Evolutionary conservation across 2,888 invertebrate genomes (phyloP).

Genomic region (Eupithecia exiguata): DNA sequence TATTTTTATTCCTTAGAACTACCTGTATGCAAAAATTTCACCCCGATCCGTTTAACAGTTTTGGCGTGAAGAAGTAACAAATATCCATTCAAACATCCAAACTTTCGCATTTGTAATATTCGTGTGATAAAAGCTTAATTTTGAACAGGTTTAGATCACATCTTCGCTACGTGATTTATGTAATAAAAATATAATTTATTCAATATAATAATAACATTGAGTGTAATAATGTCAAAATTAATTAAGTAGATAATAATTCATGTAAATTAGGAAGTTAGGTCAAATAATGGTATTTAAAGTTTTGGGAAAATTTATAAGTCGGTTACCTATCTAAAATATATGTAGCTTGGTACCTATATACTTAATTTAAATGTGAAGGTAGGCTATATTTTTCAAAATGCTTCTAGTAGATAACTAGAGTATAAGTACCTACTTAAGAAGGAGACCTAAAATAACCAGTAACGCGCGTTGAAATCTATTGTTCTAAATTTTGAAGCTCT

Average conservation of each 20-base stretch:
- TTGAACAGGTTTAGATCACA: not conserved
- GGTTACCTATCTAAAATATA: not conserved
- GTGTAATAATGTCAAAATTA: not conserved
- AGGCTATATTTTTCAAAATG: no score
- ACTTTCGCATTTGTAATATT: no score
- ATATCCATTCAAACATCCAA: no score
- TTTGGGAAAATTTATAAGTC: not conserved
- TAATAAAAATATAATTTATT: conserved; percentile 6
- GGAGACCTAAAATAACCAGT: not conserved
- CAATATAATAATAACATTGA: not conserved
- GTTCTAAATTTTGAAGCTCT: not conserved
- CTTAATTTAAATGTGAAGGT: no score
- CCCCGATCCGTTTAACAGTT: no score
- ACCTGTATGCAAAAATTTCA: no score
- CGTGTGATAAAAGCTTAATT: not conserved
- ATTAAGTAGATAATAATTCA: not conserved
- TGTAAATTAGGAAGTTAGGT: not conserved
- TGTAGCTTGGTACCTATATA: no score
- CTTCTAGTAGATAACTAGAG: no score
- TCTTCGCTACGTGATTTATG: not conserved
- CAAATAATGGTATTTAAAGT: not conserved
- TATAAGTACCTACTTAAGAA: no score
- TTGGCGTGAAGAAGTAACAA: no score
- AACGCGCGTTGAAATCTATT: not conserved
- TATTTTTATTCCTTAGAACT: no score